These are phyloP conservation scores for Chironomus tepperi DNA, from an alignment of 1,140 invertebrate species.

Conservation along the genomic window DNA sequence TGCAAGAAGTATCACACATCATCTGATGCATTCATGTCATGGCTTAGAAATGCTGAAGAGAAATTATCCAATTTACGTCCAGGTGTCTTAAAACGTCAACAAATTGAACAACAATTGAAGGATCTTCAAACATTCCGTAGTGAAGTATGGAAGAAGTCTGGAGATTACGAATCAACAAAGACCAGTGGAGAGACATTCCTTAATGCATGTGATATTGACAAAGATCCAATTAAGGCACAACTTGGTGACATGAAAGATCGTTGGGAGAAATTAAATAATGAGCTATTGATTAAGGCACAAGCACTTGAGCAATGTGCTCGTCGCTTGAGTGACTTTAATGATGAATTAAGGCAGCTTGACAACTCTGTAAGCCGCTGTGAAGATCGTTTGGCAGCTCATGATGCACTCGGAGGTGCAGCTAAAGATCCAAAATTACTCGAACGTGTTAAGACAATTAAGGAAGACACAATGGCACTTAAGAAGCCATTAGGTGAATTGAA, in stretches of 20 bases:
- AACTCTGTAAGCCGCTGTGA: conserved; percentile 77
- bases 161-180: conserved; percentile 83
- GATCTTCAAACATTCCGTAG: conserved; percentile 85
- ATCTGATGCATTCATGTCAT: conserved; percentile 77
- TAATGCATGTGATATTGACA: conserved; percentile 77
- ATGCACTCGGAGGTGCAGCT: conserved; percentile 65
- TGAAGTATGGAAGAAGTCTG: conserved; percentile 82
- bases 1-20: conserved; percentile 81
- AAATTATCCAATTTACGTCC: conserved; percentile 71
- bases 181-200: conserved; percentile 78
- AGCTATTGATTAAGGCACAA: conserved; percentile 54
- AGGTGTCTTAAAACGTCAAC: conserved; percentile 71
- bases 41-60: conserved; percentile 79
- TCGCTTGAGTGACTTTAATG: conserved; percentile 74
- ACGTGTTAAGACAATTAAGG: conserved; percentile 65
- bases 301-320: conserved; percentile 76
- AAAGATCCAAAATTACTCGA: conserved; percentile 75
- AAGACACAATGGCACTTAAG: conserved; percentile 64
- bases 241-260: conserved; percentile 68
- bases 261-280: conserved; percentile 86
- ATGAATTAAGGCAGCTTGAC: conserved; percentile 72
- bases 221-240: conserved; percentile 78
- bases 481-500: conserved; percentile 66
- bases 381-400: conserved; percentile 74
- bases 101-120: conserved; percentile 80